phyloP scores from a whole-genome alignment of 64 coral and sea anemone genomes.

The Montipora efflorescens region DNA sequence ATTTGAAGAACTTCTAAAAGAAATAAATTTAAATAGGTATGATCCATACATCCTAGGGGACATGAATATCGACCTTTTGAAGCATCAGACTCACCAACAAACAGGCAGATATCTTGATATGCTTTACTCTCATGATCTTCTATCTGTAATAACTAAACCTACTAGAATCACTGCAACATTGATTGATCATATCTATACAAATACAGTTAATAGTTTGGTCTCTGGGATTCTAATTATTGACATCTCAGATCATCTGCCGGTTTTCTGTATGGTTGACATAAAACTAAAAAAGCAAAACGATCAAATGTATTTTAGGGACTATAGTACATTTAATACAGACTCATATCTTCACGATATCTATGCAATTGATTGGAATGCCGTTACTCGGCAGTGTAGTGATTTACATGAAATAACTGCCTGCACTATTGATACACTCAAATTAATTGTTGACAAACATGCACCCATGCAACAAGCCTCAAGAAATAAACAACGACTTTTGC shows the following conservation, averaged over 20 bases:
- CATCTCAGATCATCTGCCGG: slow-evolving; percentile 61
- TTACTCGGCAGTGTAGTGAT: neutral
- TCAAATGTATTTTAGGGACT: slow-evolving; percentile 66
- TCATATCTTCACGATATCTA: slow-evolving; percentile 38
- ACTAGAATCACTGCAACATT: slow-evolving; percentile 6
- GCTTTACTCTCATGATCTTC: slow-evolving; percentile 46
- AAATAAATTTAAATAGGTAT: too few relatives aligned
- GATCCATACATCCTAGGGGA: too few relatives aligned
- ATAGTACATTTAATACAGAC: slow-evolving; percentile 30
- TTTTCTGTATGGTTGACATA: slow-evolving; percentile 42
- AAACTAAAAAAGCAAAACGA: slow-evolving; percentile 6
- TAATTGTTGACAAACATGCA: slow-evolving; percentile 48
- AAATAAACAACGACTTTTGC: slow-evolving; percentile 29
- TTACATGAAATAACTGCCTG: slow-evolving; percentile 38
- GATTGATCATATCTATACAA: slow-evolving; percentile 71
- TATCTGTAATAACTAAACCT: neutral
- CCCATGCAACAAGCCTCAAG: slow-evolving; percentile 16
- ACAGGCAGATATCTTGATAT: slow-evolving; percentile 21
- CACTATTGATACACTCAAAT: slow-evolving; percentile 19
- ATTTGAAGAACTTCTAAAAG: too few relatives aligned
- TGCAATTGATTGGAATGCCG: slow-evolving; percentile 40
- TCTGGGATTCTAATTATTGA: slow-evolving; percentile 52
- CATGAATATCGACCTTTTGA: too few relatives aligned
- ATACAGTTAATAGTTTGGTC: neutral
- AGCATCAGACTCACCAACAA: too few relatives aligned